A percentile compares a stretch with the other conserved stretches of the same genome.
These are phyloP conservation scores for Papilio demoleus DNA, from an alignment of 2,888 invertebrate species.

Conservation along the genomic window DNA sequence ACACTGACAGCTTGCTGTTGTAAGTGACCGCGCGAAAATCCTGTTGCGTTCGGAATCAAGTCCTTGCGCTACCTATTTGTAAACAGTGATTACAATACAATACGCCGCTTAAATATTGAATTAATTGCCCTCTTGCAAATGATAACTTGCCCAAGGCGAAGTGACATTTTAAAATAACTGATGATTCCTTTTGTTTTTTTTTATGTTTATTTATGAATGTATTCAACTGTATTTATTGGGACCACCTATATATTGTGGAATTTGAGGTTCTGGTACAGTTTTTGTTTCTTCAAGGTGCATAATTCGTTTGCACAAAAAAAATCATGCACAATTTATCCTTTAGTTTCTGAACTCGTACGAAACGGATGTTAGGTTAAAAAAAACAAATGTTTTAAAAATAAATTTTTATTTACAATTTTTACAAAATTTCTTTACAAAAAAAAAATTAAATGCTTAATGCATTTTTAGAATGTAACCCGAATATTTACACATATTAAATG, in stretches of 20 bases:
- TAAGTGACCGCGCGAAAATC: slow-evolving; percentile 43
- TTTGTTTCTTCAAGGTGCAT: too few relatives aligned
- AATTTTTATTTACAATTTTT: slow-evolving; percentile 58
- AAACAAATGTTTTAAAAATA: slow-evolving; percentile 43
- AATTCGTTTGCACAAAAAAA: too few relatives aligned
- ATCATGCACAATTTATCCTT: too few relatives aligned
- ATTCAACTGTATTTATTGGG: background rate
- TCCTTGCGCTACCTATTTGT: slow-evolving; percentile 46
- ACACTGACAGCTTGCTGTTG: slow-evolving; percentile 32
- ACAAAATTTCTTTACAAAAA: slow-evolving; percentile 51
- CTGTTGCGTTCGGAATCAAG: slow-evolving; percentile 44
- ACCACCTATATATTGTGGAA: background rate
- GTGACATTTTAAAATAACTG: slow-evolving; percentile 47
- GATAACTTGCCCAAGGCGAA: slow-evolving; percentile 46
- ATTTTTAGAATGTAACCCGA: slow-evolving; percentile 47
- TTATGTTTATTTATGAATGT: too few relatives aligned
- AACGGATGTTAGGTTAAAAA: background rate
- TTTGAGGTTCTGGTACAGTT: background rate
- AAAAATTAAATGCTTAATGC: slow-evolving; percentile 52
- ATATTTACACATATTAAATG: slow-evolving; percentile 42
- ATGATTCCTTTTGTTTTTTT: slow-evolving; percentile 1
- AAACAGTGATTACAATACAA: slow-evolving; percentile 44
- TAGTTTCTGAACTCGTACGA: background rate
- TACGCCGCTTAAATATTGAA: slow-evolving; percentile 38
- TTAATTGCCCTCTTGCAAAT: slow-evolving; percentile 41